Percentiles rank a stretch among this genome's conserved stretches.
These are phyloP conservation scores for Piprites chloris DNA, from an alignment of 2,113 vertebrate species.

Conservation along the genomic window DNA sequence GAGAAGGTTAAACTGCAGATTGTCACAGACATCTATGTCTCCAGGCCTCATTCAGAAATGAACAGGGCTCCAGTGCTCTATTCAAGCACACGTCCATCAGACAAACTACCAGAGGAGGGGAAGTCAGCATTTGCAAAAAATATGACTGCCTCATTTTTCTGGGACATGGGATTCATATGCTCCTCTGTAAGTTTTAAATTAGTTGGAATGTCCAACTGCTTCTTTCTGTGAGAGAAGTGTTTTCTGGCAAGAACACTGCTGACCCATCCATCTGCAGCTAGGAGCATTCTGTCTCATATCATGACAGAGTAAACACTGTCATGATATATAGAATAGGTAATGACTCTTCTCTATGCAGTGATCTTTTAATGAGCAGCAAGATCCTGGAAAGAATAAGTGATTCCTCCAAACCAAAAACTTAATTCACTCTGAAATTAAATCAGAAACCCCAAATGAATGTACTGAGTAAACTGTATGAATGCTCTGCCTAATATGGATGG, in stretches of 20 bases:
- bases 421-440: background rate
- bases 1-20: background rate
- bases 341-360: background rate
- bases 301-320: background rate
- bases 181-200: background rate
- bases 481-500: background rate
- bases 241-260: background rate
- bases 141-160: background rate
- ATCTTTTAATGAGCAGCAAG: background rate
- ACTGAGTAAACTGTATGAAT: background rate
- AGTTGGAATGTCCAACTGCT: background rate
- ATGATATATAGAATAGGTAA: background rate
- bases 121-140: background rate
- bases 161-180: background rate
- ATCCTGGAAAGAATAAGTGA: background rate
- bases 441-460: background rate
- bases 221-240: background rate
- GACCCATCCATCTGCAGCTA: background rate
- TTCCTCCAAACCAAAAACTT: background rate
- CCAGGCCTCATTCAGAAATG: background rate
- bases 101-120: background rate
- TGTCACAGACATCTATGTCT: background rate
- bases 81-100: background rate
- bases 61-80: background rate
- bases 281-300: background rate